Evolutionary conservation across 2,113 vertebrate genomes (phyloP).

Genomic region (Theristicus caerulescens): DNA sequence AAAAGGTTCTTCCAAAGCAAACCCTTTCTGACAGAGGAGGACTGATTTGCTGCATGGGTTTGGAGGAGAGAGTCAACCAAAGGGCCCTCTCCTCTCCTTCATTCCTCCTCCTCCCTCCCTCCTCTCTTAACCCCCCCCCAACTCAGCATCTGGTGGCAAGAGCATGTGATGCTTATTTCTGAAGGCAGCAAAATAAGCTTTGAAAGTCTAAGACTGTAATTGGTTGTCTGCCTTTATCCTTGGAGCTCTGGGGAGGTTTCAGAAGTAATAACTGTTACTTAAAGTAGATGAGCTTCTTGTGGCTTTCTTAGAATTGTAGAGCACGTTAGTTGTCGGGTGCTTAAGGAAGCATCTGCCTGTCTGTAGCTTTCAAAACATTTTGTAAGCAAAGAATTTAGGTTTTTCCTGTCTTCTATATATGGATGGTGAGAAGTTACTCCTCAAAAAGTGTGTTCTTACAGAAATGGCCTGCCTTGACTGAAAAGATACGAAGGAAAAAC

Average conservation of each 20-base stretch:
- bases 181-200: conserved; percentile 70
- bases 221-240: conserved; percentile 76
- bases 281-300: conserved; percentile 74
- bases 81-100: background rate
- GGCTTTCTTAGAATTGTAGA: conserved; percentile 40
- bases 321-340: background rate
- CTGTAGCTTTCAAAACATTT: conserved; percentile 48
- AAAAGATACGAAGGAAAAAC: background rate
- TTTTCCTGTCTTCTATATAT: background rate
- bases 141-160: conserved; percentile 15
- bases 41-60: background rate
- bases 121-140: background rate
- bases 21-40: background rate
- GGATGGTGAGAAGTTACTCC: background rate
- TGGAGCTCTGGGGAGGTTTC: conserved; percentile 73
- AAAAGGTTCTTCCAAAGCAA: background rate
- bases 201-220: conserved; percentile 74
- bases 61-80: background rate
- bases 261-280: conserved; percentile 77
- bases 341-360: conserved; percentile 42
- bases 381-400: conserved; percentile 8
- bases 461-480: background rate
- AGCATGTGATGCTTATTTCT: conserved; percentile 63
- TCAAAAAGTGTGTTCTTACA: background rate
- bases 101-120: background rate